Base-by-base conservation (phyloP, 2,888 invertebrate species). In the Cataglyphis albicans region DNA sequence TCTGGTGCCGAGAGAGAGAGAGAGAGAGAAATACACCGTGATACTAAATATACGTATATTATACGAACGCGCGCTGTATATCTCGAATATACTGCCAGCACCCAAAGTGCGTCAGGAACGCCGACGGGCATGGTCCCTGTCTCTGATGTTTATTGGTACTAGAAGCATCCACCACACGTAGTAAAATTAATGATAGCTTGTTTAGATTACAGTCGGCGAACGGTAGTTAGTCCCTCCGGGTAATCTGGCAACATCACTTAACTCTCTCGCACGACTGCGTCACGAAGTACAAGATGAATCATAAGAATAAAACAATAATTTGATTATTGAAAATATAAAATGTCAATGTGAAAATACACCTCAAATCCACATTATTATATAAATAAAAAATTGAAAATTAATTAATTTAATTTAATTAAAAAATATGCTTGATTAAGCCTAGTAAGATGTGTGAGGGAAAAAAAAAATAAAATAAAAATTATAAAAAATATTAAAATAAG, bases 91-190 rank as follows among this genome's bases (percentile, higher is more conserved):
- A 73, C 70, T 76, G 35, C 74, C 73, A 18, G 73, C 44, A 73
- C 18, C 73, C 57, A 80, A 80, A 80, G 59, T 80, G 73, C 78
- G 44, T 80, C 73, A 72, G 78, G 32, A 44, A 73, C 59, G 78
- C 78, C 41, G 32, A 7, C 57, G 57, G 41, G 59, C 78, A 57
- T 59, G 78, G 74, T 64, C 44, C 59, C 59, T 80, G 78, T 80
- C 78, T 35, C 73, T 80, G 78, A 80, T 80, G 78, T 80, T 80
- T 80, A 80, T 80, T 80, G 78, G 78, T 21, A 80, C 78, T 59
- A 59, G 38, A 55, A 80, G 73, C 32, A 59, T 73, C 57, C 44
- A 59, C 57, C 41, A 80, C 59, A 80, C 78, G 59, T 80, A 80
- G 59, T 72, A 59, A 80, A 80, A 78, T 78, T 78, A 78, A 80